These are phyloP conservation scores for Diachasmimorpha longicaudata DNA, from an alignment of 1,140 invertebrate genomes.

Conservation along the genomic window DNA sequence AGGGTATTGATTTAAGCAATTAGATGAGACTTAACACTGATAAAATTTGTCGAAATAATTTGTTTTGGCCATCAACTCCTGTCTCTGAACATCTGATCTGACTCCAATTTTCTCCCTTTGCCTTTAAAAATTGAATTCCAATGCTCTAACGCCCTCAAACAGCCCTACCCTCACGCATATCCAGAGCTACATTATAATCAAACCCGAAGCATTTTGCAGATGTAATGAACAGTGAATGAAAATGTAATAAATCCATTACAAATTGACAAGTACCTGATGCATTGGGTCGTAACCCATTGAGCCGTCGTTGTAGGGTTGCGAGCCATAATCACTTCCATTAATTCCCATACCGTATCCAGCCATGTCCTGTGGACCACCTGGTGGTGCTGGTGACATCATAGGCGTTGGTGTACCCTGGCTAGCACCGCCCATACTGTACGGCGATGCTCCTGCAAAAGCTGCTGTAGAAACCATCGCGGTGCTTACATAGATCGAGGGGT, in stretches of 20 bases:
- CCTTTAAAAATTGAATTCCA: no score
- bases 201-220: neutral
- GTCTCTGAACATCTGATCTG: no score
- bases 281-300: constrained; percentile 89
- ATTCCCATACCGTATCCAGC: constrained; percentile 89
- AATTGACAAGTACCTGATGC: constrained; percentile 70
- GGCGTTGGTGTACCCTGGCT: constrained; percentile 87
- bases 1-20: no score
- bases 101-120: no score
- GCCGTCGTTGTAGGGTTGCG: constrained; percentile 81
- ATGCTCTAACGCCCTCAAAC: no score
- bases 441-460: constrained; percentile 80
- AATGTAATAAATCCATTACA: no score
- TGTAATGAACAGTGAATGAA: neutral
- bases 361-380: constrained; percentile 76
- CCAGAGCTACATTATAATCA: no score
- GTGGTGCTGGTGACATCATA: constrained; percentile 91
- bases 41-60: no score
- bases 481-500: constrained; percentile 61
- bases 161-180: no score
- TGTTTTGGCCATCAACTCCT: no score
- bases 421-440: constrained; percentile 86
- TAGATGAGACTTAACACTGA: no score
- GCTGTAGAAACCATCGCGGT: constrained; percentile 64
- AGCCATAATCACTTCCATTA: constrained; percentile 82